Evolutionary conservation across 2,113 vertebrate species (phyloP), one percentile per base, ranked within the genome.

Genomic region (Lagopus muta): DNA sequence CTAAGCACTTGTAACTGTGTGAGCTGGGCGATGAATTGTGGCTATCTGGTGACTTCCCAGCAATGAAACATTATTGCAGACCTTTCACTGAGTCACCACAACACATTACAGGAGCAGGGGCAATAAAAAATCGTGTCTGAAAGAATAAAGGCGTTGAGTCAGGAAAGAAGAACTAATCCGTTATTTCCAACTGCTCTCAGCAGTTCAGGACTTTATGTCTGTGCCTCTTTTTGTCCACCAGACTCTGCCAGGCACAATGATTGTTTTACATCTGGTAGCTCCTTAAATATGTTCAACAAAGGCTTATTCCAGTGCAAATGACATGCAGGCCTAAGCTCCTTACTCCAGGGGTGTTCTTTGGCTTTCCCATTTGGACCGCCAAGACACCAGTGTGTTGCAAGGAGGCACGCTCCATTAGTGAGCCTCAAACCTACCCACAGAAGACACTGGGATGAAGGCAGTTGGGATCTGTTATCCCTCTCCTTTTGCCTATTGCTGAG

Each of bases 321-420:
- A 91, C 94, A 93, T 70, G 71, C 48, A 76, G 89, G 69, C 47
- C 64, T 91, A 83, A 92, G 79, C 89, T 94, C 34, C 85, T 81
- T 91, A 91, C 79, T 57, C 18, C 0, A 60, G 8, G 47, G 43
- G 32, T 55, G 74, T 57, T n/a, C 89, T 89, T 73, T 85, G 71
- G 42, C 84, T 52, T 21, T 22, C 82, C 60, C 72, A 17, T 60
- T 91, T 69, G 54, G 84, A 64, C 28, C 78, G 66, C 52, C 38
- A 47, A 85, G 86, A 89, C 10, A 61, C 4, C 89, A 84, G 50
- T 34, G 3, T 0, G 3, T 13, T 77, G 82, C 79, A 54, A 71
- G 12, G 55, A 76, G 71, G 42, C 84, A 62, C n/a, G 32, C 22
- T 60, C 76, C 67, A 13, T 74, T 43, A 80, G 36, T 6, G 18